Conservation (phyloP, 2,113 vertebrate genomes). For the Colistium nudipinnis region DNA sequence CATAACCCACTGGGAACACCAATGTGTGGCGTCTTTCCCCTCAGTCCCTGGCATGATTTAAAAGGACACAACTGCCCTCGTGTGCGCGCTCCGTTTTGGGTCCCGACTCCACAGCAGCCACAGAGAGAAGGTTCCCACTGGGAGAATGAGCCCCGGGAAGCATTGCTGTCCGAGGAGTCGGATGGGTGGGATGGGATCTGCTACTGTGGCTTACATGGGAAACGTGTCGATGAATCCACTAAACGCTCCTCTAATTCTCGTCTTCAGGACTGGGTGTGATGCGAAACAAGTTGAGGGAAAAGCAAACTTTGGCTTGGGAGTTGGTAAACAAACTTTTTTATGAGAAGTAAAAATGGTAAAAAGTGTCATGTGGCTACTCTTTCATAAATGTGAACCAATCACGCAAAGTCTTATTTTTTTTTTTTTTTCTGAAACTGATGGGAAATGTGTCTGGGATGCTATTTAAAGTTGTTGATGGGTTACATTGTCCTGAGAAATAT, state of each 20-base stretch:
- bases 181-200: conserved; percentile 64
- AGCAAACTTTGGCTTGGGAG: conserved; percentile 30
- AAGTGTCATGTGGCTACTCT: neutral
- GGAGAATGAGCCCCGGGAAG: conserved; percentile 47
- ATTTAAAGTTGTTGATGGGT: conserved; percentile 39
- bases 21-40: conserved; percentile 71
- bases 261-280: conserved; percentile 65
- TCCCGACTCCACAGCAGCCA: conserved; percentile 71
- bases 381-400: conserved; percentile 25
- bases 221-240: conserved; percentile 61
- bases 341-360: conserved; percentile 10
- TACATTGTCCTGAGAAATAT: conserved; percentile 79
- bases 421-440: conserved; percentile 32
- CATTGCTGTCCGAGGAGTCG: conserved; percentile 60
- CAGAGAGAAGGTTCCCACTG: conserved; percentile 71
- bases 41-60: conserved; percentile 66
- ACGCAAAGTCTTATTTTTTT: neutral
- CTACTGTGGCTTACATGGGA: conserved; percentile 65
- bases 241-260: conserved; percentile 66
- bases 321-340: conserved; percentile 50
- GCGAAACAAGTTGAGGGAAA: conserved; percentile 59
- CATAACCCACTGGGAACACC: conserved; percentile 75
- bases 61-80: conserved; percentile 72
- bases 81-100: conserved; percentile 62
- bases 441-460: conserved; percentile 43